Evolutionary conservation across 2,888 invertebrate species (phyloP).

Genomic region (Aquatica leii): DNA sequence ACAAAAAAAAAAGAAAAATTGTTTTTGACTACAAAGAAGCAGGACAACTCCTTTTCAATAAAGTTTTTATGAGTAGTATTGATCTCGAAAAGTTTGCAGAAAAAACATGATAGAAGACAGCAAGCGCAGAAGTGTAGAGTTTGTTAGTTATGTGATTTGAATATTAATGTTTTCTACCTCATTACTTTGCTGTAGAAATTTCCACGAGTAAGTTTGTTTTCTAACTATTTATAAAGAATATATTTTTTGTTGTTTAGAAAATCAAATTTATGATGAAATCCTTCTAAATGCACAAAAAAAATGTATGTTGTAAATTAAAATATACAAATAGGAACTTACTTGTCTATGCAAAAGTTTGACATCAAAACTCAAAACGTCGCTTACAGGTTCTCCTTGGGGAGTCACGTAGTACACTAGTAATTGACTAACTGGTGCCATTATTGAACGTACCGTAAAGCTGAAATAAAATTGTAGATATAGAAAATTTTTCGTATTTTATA

Average conservation of each 20-base stretch:
- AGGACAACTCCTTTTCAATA: constrained; percentile 2
- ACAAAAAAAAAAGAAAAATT: constrained; percentile 1
- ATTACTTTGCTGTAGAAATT: too few species aligned
- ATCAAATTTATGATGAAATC: too few species aligned
- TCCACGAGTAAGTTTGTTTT: too few species aligned
- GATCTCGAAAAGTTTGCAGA: neutral
- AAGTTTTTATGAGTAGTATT: constrained; percentile 13
- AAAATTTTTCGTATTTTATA: too few species aligned
- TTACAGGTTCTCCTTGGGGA: constrained; percentile 71
- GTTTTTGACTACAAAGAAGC: neutral
- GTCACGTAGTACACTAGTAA: constrained; percentile 74
- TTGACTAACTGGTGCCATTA: constrained; percentile 75
- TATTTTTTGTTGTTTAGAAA: too few species aligned
- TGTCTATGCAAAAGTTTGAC: constrained; percentile 69
- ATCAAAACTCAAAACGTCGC: constrained; percentile 72
- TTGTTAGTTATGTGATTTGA: neutral
- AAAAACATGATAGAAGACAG: constrained; percentile 5
- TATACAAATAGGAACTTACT: too few species aligned
- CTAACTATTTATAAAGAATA: too few species aligned
- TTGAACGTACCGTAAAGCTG: constrained; percentile 71
- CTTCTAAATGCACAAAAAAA: too few species aligned
- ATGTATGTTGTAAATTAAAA: too few species aligned
- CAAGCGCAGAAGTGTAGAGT: neutral
- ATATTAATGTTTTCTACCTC: neutral
- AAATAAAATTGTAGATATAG: too few species aligned